These are phyloP conservation scores for Xenopus laevis DNA, from an alignment of 2,113 vertebrate species.

Conservation along the genomic window DNA sequence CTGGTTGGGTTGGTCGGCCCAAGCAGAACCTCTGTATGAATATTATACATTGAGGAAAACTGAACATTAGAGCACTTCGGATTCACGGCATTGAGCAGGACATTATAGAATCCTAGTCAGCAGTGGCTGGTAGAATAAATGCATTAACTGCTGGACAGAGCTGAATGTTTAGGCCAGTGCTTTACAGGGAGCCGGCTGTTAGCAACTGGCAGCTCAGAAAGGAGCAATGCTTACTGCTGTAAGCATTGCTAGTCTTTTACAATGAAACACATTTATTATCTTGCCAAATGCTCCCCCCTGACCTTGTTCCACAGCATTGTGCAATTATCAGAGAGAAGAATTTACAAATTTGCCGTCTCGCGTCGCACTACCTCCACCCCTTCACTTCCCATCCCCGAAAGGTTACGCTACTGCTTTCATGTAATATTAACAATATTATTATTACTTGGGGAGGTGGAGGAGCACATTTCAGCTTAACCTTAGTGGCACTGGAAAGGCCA, in stretches of 20 bases:
- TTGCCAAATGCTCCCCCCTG: conserved; percentile 2
- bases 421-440: conserved; percentile 42
- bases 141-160: too few relatives aligned
- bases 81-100: too few relatives aligned
- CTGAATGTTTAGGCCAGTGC: neutral
- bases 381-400: conserved; percentile 26
- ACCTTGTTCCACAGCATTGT: conserved; percentile 19
- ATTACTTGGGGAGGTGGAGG: conserved; percentile 22
- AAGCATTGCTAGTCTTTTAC: neutral
- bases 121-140: too few relatives aligned
- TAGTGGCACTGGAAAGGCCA: neutral
- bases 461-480: conserved; percentile 23
- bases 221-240: conserved; percentile 11
- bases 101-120: too few relatives aligned
- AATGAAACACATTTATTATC: conserved; percentile 42
- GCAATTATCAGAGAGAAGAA: conserved; percentile 27
- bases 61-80: too few relatives aligned
- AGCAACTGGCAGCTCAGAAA: neutral
- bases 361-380: conserved; percentile 14
- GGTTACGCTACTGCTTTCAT: conserved; percentile 31
- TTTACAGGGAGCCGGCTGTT: neutral
- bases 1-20: too few relatives aligned
- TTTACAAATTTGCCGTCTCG: conserved; percentile 31
- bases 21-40: too few relatives aligned
- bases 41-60: too few relatives aligned